These are phyloP conservation scores for Platysteira castanea DNA, from an alignment of 2,113 vertebrate species.

Conservation along the genomic window DNA sequence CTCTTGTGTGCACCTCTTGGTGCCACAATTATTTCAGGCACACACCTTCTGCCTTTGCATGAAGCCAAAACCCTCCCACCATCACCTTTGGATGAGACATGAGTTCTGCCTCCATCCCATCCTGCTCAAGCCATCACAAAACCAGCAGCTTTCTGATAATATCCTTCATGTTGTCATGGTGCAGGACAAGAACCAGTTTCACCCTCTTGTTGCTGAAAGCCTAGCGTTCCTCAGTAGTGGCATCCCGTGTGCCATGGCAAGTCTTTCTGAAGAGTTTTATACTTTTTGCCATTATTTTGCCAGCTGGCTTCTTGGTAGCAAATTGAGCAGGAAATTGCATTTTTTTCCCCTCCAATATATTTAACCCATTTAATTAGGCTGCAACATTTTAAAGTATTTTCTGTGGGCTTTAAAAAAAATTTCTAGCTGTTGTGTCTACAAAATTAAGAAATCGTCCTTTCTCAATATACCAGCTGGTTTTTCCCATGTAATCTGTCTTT, in stretches of 20 bases:
- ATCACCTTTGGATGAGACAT: background rate
- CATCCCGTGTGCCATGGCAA: background rate
- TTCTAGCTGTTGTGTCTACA: background rate
- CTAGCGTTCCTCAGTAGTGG: fast-evolving
- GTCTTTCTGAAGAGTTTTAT: background rate
- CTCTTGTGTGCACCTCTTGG: background rate
- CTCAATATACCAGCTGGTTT: background rate
- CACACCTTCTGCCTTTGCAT: background rate
- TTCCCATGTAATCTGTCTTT: background rate
- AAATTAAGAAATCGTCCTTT: background rate
- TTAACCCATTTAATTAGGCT: background rate
- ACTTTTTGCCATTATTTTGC: background rate
- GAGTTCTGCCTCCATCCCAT: background rate
- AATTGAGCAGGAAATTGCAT: background rate
- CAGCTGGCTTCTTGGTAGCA: background rate
- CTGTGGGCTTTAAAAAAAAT: background rate
- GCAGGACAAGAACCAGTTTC: background rate
- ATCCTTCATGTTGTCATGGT: background rate
- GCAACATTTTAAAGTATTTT: background rate
- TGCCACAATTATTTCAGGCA: background rate
- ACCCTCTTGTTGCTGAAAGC: background rate
- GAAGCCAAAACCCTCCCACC: background rate
- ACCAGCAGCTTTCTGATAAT: background rate
- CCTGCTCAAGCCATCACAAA: background rate
- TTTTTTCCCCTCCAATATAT: background rate